Evolutionary conservation across 2,113 vertebrate species (phyloP).

Genomic region (Acanthisitta chloris): DNA sequence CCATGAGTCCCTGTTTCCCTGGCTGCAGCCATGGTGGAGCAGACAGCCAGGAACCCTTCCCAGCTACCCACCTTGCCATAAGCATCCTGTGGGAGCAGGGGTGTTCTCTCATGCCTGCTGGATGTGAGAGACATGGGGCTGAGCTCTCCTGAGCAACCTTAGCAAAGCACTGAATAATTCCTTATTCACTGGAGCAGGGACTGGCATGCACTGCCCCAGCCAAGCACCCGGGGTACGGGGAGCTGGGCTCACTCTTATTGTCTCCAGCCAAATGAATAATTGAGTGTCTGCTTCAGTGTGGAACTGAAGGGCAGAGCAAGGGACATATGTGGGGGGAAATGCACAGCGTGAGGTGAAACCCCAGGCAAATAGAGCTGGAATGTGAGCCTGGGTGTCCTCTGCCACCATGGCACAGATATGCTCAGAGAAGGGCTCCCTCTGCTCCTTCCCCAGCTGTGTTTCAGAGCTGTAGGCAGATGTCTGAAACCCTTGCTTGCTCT

Average conservation of each 20-base stretch:
- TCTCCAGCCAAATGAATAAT: not conserved
- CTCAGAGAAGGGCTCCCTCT: accelerated
- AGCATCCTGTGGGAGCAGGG: accelerated
- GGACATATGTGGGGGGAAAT: accelerated
- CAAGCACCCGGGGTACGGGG: accelerated
- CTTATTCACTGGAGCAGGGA: not conserved
- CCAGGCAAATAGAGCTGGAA: not conserved
- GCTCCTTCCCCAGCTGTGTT: not conserved
- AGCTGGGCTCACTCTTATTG: not conserved
- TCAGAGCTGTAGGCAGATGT: not conserved
- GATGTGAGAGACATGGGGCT: accelerated
- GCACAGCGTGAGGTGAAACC: not conserved
- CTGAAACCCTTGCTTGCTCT: not conserved
- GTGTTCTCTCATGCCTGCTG: not conserved
- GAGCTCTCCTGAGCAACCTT: not conserved
- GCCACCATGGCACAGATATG: not conserved
- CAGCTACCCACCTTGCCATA: not conserved
- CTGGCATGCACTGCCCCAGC: not conserved
- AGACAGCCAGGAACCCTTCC: not conserved
- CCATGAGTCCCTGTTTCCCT: accelerated
- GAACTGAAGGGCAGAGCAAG: not conserved
- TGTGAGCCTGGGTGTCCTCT: not conserved
- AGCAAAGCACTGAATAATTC: not conserved
- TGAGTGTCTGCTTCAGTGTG: not conserved
- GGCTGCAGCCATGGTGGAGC: not conserved